Base-by-base conservation (phyloP, 2,888 invertebrate genomes). In the Psylliodes chrysocephalus region DNA sequence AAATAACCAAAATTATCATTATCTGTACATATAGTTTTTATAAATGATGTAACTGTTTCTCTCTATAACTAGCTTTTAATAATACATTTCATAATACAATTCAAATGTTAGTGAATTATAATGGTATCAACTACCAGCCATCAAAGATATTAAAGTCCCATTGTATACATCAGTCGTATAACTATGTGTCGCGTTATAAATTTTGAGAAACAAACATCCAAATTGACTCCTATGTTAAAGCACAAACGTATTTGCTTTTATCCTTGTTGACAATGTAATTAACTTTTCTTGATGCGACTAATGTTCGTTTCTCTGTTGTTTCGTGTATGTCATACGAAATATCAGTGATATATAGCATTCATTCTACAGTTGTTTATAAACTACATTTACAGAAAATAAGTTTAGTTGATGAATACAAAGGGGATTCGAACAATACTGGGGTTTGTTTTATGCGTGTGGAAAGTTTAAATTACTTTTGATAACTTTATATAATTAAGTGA, bases 351-450 rank as follows among this genome's bases (percentile, higher is more conserved):
- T 49, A 59, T 59, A 40, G 28, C 59, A 15, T 40, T 49, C 38
- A 40, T 51, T 59, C 40, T 49, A 38, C 49, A 14, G 38, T 40
- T 54, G 54, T 54, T 40, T 54, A 54, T 54, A 46, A 56, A 59
- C 49, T 59, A 59, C 49, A 40, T 59, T 59, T 51, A 40, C 59
- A 25, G 49, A 40, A 59, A 59, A 49, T 59, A 38, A 38, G 59
- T 59, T 59, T 51, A 28, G 49, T 59, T 59, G 59, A 59, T 51
- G 49, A 49, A 40, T 28, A 59, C 51, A 59, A 51, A 49, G 18
- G 49, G 40, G 15, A 49, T 40, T 30, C 22, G 10, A 25, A 49
- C 28, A 49, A 59, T 59, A 17, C 30, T 17, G n/a, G 51, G 40
- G 35, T 59, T 59, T 49, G 49, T 59, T 59, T 57, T 22, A 47